Evolutionary conservation across 2,888 invertebrate species (phyloP), one percentile per base, ranked within the genome.

Genomic region (Heliconius erato): DNA sequence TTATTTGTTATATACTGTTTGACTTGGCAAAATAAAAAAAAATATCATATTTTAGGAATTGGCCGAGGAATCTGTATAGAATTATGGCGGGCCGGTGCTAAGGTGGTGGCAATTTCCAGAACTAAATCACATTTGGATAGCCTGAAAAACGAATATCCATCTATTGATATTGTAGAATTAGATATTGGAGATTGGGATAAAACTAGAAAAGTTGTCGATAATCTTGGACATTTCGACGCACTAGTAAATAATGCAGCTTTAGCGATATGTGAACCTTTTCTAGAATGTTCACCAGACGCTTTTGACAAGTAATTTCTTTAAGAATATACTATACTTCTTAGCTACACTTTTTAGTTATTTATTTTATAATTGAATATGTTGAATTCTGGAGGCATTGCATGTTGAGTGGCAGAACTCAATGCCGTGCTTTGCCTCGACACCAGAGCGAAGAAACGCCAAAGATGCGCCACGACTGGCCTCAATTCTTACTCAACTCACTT

Each of bases 161-260:
- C 94, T 5, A 97, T 98, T 80, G 95, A 97, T 86, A 97, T 97
- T 0, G 94, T 98, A n/a, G 95, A 96, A 79, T 97, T 97, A 0
- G 98, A 99, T 91, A 90, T 99, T 49, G 92, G 94, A 7, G 96
- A 98, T 89, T 99, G 99, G 98, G 94, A 97, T 3, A 96, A 96
- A 83, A 98, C 98, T 0, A 96, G 97, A 83, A 91, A 95, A 82
- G 96, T 93, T 49, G 91, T 94, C n/a, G 94, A 96, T 85, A 94
- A 97, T 67, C 96, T 97, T 35, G 97, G 97, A 0, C 95, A 96
- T 82, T 96, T 99, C 85, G 98, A 99, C 93, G 96, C 98, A 6
- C 92, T 99, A 49, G 98, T 99, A 0, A 99, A 99, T 89, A 99
- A 99, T 96, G 99, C 99, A 3, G 99, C 97, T 2, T 92, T 98